phyloP scores from a whole-genome alignment of 2,888 invertebrate genomes.

The Lingula anatina region DNA sequence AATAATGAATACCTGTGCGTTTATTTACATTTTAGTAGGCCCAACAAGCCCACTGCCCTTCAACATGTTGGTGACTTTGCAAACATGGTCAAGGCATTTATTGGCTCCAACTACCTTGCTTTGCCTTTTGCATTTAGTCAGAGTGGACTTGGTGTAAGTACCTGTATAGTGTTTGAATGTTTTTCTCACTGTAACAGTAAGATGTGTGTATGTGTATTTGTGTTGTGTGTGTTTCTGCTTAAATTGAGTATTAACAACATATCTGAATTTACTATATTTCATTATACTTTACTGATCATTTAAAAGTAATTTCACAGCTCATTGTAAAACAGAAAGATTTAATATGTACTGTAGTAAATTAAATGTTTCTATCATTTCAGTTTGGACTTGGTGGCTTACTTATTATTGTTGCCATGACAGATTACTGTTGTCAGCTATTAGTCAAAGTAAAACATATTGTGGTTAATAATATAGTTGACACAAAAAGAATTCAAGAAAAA shows the following conservation, averaged over 20 bases:
- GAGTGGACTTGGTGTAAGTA: conserved; percentile 45
- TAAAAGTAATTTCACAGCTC: too few species aligned
- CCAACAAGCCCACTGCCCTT: too few species aligned
- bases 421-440: conserved; percentile 44
- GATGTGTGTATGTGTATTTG: too few species aligned
- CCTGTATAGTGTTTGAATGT: not conserved
- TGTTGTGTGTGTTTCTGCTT: too few species aligned
- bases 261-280: too few species aligned
- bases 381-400: conserved; percentile 35
- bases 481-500: too few species aligned
- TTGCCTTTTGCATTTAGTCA: conserved; percentile 45
- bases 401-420: conserved; percentile 36
- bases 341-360: not conserved
- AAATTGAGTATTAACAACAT: not conserved
- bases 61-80: conserved; percentile 43
- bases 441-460: conserved; percentile 40
- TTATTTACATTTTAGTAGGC: too few species aligned
- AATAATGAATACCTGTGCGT: too few species aligned
- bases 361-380: conserved; percentile 19
- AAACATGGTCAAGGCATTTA: conserved; percentile 49
- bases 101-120: conserved; percentile 47
- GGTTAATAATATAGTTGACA: conserved; percentile 14
- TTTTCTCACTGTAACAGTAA: too few species aligned
- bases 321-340: too few species aligned
- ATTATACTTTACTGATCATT: too few species aligned